Percentiles rank a stretch among this genome's conserved stretches.
Conservation (phyloP, 2,797 vertebrate species). For the Oreonectes daqikongensis region DNA sequence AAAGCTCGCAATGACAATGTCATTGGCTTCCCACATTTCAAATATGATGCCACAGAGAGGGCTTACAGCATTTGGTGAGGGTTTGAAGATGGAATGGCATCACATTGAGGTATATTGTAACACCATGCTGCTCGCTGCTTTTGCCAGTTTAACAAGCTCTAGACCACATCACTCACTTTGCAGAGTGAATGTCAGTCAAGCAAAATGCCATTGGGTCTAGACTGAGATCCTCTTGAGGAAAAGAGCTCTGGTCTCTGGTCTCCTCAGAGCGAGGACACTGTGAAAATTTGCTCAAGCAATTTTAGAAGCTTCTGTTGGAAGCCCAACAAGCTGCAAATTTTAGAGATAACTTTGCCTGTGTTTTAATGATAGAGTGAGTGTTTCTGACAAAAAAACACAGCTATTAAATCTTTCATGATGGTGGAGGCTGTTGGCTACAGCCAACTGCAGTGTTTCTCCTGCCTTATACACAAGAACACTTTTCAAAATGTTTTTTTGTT, state of each 20-base stretch:
- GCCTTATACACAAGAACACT: conserved; percentile 16
- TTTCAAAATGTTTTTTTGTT: conserved; percentile 15
- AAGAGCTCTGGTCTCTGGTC: background rate
- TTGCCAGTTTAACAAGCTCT: conserved; percentile 47
- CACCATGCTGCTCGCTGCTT: conserved; percentile 29
- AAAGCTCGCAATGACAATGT: conserved; percentile 50
- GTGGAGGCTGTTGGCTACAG: conserved; percentile 38
- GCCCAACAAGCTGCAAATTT: conserved; percentile 59
- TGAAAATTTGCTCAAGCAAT: conserved; percentile 29
- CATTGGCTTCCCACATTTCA: conserved; percentile 57
- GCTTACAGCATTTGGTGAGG: conserved; percentile 34
- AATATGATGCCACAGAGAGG: conserved; percentile 41
- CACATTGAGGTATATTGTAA: conserved; percentile 32
- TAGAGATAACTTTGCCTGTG: conserved; percentile 52
- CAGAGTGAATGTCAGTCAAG: conserved; percentile 25
- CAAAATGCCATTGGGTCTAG: conserved; percentile 25
- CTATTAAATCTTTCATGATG: conserved; percentile 50
- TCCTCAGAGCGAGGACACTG: background rate
- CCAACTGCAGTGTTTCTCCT: conserved; percentile 30
- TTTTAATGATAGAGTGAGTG: conserved; percentile 53
- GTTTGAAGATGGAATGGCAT: conserved; percentile 36
- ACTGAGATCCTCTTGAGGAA: conserved; percentile 10
- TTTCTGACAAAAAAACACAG: conserved; percentile 54
- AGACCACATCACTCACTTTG: conserved; percentile 49
- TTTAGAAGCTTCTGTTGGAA: conserved; percentile 43